Conservation (phyloP, 2,888 invertebrate genomes). For the Smittia aterrima region DNA sequence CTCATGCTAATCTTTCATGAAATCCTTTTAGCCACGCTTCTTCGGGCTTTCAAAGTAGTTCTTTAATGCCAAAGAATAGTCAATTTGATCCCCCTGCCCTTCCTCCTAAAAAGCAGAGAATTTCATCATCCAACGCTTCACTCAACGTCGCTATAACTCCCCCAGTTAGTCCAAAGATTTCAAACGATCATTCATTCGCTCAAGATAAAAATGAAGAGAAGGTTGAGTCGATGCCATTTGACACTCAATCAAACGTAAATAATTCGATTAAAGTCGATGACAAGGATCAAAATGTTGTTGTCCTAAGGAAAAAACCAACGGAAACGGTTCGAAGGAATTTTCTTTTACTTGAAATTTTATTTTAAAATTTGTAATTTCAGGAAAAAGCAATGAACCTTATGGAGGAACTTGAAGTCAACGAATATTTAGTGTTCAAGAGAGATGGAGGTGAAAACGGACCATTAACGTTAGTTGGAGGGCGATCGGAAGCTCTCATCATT, state of each 20-base stretch:
- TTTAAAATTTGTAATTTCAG: too few species aligned
- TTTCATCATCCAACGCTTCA: background rate
- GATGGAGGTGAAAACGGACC: conserved; percentile 84
- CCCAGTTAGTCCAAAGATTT: conserved; percentile 53
- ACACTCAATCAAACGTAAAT: background rate
- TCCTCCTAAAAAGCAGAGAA: conserved; percentile 60
- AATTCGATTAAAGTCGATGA: background rate
- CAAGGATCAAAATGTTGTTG: background rate
- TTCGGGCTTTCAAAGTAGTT: conserved; percentile 42
- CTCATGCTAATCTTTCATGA: too few species aligned
- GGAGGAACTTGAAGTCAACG: conserved; percentile 77
- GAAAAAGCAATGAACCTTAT: conserved; percentile 57
- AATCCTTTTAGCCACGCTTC: too few species aligned
- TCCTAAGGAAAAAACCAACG: background rate
- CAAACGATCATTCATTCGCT: conserved; percentile 26
- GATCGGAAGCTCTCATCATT: conserved; percentile 90
- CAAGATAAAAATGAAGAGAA: conserved; percentile 47
- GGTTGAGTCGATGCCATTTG: conserved; percentile 42
- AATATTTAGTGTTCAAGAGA: conserved; percentile 76
- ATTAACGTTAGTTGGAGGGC: conserved; percentile 75
- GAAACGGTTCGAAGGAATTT: conserved; percentile 18
- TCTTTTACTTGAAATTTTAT: too few species aligned
- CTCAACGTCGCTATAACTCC: conserved; percentile 47
- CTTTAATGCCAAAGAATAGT: conserved; percentile 46
- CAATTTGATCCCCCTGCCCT: conserved; percentile 59